Conservation (phyloP, 1,140 invertebrate genomes). For the Coelopa frigida region DNA sequence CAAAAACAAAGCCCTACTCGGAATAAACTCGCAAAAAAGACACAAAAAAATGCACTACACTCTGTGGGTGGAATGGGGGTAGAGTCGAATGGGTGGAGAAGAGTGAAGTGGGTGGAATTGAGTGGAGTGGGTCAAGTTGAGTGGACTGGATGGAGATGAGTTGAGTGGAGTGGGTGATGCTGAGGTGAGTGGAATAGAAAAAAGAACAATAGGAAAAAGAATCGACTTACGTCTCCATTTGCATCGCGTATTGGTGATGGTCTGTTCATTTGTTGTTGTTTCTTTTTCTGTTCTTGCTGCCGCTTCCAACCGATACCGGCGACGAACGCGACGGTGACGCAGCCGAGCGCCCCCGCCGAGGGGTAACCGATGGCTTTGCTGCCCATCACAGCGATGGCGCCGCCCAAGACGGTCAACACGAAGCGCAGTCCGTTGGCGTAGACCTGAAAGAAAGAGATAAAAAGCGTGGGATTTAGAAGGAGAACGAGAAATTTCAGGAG, state of each 20-base stretch:
- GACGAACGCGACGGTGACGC: slow-evolving; percentile 56
- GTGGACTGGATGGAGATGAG: no score
- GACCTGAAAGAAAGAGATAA: slow-evolving; percentile 23
- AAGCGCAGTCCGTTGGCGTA: slow-evolving; percentile 45
- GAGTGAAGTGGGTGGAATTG: no score
- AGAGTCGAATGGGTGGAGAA: no score
- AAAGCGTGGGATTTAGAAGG: no score
- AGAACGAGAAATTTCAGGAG: no score
- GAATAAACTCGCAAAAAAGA: no score
- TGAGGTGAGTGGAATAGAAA: neutral
- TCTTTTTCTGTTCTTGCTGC: slow-evolving; percentile 24
- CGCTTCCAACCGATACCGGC: slow-evolving; percentile 49
- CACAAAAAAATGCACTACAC: no score
- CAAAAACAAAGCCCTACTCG: no score
- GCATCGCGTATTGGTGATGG: no score
- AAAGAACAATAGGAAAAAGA: slow-evolving; percentile 3
- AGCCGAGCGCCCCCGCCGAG: slow-evolving; percentile 58
- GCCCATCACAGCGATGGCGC: slow-evolving; percentile 55
- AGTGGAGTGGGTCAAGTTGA: no score
- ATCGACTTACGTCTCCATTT: slow-evolving; percentile 31
- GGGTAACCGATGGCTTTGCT: slow-evolving; percentile 50
- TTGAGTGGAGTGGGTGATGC: no score
- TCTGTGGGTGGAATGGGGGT: no score
- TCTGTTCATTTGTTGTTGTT: slow-evolving; percentile 26
- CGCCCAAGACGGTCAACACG: slow-evolving; percentile 50